Conservation (phyloP, 2,113 vertebrate genomes). For the Trochalopteron elliotii region DNA sequence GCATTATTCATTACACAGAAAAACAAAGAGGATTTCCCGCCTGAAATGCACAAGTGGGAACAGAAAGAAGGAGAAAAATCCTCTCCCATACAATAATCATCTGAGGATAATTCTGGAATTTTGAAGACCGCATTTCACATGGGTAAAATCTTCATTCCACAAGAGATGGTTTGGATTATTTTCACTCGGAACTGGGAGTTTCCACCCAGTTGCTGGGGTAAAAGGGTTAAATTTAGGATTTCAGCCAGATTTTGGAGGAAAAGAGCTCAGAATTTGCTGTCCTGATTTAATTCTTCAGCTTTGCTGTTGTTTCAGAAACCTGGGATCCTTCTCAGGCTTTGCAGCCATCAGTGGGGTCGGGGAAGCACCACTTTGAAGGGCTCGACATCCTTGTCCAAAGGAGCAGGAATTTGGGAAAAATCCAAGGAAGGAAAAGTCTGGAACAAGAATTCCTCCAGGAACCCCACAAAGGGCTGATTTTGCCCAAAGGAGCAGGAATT, state of each 20-base stretch:
- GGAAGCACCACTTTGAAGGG: not conserved
- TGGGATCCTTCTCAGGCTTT: not conserved
- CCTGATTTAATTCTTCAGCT: not conserved
- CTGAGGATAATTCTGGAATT: not conserved
- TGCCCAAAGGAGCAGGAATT: accelerated
- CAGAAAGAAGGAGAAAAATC: not conserved
- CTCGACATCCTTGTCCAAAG: not conserved
- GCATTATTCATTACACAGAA: slow-evolving; percentile 45
- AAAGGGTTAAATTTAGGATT: not conserved
- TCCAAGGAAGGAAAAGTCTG: not conserved
- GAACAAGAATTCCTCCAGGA: not conserved
- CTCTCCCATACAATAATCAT: not conserved
- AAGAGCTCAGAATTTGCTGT: not conserved
- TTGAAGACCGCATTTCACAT: not conserved
- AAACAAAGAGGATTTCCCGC: slow-evolving; percentile 19
- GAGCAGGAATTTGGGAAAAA: not conserved
- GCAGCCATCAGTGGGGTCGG: not conserved
- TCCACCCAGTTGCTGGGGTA: not conserved
- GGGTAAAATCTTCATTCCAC: not conserved
- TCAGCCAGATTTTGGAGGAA: not conserved
- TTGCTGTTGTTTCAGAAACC: not conserved
- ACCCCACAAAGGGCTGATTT: too few relatives aligned
- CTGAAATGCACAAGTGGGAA: not conserved
- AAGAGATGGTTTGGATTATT: not conserved
- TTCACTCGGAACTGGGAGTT: not conserved